Conservation (phyloP, 2,113 vertebrate genomes). For the Australoheros scitulus region DNA sequence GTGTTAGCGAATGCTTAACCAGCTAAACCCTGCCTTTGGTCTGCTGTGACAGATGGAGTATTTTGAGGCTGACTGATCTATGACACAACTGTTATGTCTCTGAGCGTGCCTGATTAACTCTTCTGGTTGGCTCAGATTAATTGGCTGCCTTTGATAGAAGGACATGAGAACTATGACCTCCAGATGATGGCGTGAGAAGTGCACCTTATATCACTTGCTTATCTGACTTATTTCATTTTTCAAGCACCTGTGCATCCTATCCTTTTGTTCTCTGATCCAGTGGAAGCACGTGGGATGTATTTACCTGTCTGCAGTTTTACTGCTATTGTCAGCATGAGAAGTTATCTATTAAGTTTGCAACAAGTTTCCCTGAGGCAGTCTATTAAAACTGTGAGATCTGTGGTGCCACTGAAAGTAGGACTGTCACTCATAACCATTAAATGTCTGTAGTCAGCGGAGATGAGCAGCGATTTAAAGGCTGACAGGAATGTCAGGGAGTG, state of each 20-base stretch:
- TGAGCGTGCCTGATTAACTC: slow-evolving; percentile 25
- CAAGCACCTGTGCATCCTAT: background rate
- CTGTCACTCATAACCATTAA: slow-evolving; percentile 37
- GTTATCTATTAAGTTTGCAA: slow-evolving; percentile 9
- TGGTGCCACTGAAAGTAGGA: slow-evolving; percentile 5
- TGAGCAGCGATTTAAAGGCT: slow-evolving; percentile 43
- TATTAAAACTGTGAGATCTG: slow-evolving; percentile 1
- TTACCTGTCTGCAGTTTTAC: background rate
- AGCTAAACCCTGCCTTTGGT: slow-evolving; percentile 16
- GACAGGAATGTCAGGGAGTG: slow-evolving; percentile 14
- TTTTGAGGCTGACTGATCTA: slow-evolving; percentile 40
- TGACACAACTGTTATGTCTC: slow-evolving; percentile 26
- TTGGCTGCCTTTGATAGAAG: slow-evolving; percentile 2
- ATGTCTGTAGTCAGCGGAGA: slow-evolving; percentile 24
- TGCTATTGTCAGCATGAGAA: background rate
- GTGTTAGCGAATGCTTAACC: slow-evolving; percentile 10
- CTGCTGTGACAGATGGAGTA: slow-evolving; percentile 46
- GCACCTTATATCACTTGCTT: background rate
- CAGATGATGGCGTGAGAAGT: slow-evolving; percentile 5
- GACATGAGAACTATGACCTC: slow-evolving; percentile 13
- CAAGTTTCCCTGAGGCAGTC: slow-evolving; percentile 4
- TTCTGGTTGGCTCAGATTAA: slow-evolving; percentile 41
- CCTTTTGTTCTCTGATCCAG: background rate
- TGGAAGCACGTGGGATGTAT: background rate
- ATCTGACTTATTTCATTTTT: slow-evolving; percentile 7